Conservation (phyloP, 2,888 invertebrate species). For the Flabesymbios commensalis region DNA sequence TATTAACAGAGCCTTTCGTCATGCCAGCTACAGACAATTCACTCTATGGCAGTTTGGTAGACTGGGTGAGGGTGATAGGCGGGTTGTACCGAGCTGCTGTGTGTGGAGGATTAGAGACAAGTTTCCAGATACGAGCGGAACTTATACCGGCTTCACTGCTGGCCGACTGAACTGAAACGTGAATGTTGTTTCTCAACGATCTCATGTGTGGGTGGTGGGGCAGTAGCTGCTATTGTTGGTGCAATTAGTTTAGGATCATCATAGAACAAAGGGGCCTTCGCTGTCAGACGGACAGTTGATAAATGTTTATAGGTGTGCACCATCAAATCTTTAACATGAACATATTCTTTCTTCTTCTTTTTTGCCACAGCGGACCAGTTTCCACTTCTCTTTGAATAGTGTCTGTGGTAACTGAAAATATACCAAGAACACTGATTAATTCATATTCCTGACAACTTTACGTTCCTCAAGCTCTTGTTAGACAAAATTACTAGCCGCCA, state of each 20-base stretch:
- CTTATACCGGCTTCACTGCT: slow-evolving; percentile 23
- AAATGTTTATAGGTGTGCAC: not conserved
- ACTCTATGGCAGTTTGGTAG: slow-evolving; percentile 28
- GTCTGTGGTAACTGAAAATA: no score
- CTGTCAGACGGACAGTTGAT: not conserved
- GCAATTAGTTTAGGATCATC: slow-evolving; percentile 1
- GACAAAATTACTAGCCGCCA: no score
- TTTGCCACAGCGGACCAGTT: no score
- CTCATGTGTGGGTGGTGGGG: not conserved
- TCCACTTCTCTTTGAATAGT: no score
- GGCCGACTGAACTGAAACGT: not conserved
- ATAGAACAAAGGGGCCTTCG: not conserved
- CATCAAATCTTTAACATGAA: not conserved
- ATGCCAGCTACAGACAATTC: slow-evolving; percentile 31
- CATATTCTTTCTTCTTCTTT: slow-evolving; percentile 7
- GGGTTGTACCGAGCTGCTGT: slow-evolving; percentile 31
- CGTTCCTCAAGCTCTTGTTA: no score
- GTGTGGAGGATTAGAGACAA: slow-evolving; percentile 31
- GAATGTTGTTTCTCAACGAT: not conserved
- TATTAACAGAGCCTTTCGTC: slow-evolving; percentile 20
- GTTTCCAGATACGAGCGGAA: slow-evolving; percentile 25
- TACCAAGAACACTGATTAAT: no score
- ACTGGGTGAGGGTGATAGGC: slow-evolving; percentile 22
- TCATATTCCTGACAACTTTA: no score
- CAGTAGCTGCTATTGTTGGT: not conserved